Conservation (phyloP, 2,888 invertebrate genomes). For the Eilema griseolum region DNA sequence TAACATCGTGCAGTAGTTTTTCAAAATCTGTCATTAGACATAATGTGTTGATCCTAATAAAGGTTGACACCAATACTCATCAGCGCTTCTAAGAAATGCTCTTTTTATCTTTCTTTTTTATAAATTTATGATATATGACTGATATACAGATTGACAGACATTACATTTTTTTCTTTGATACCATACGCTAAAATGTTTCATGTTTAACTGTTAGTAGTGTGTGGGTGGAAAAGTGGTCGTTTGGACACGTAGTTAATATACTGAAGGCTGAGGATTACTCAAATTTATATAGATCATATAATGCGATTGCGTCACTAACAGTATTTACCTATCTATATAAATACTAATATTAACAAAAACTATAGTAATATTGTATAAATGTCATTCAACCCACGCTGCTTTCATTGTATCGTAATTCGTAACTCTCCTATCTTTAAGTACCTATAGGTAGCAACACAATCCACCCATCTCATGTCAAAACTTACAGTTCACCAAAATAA, state of each 20-base stretch:
- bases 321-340: too few species aligned
- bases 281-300: neutral
- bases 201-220: neutral
- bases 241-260: neutral
- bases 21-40: too few species aligned
- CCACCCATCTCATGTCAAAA: conserved; percentile 17
- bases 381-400: neutral
- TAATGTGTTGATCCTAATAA: too few species aligned
- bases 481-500: neutral
- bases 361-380: neutral
- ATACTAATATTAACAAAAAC: neutral
- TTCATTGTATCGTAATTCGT: neutral
- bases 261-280: neutral
- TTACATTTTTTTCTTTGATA: too few species aligned
- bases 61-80: too few species aligned
- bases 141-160: too few species aligned
- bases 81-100: too few species aligned
- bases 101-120: too few species aligned
- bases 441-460: conserved; percentile 28
- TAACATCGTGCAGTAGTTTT: too few species aligned
- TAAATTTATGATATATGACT: too few species aligned
- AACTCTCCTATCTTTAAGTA: neutral
- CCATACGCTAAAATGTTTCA: neutral
- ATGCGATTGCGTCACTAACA: neutral
- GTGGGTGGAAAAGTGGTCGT: neutral